Conservation (phyloP, 2,113 vertebrate species). For the Chaenocephalus aceratus region DNA sequence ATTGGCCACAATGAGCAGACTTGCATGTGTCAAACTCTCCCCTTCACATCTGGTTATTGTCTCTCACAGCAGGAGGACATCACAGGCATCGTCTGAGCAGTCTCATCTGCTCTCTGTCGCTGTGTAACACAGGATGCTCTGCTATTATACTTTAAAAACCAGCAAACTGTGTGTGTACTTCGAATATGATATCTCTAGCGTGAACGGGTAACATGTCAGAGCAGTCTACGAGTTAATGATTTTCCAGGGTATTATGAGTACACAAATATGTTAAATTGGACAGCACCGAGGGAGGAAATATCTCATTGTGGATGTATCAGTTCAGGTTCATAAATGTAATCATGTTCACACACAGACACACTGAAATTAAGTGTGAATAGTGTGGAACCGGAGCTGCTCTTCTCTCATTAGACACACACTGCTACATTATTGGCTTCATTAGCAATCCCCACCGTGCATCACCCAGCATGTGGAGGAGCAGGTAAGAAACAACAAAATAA, state of each 20-base stretch:
- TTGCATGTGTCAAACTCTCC: constrained; percentile 69
- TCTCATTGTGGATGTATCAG: constrained; percentile 3
- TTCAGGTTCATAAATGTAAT: constrained; percentile 29
- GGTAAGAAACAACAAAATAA: constrained; percentile 38
- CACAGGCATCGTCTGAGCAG: constrained; percentile 43
- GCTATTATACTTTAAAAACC: constrained; percentile 13
- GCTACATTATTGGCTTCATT: constrained; percentile 75
- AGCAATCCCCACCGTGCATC: constrained; percentile 66
- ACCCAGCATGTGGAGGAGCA: constrained; percentile 56
- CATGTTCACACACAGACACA: constrained; percentile 28
- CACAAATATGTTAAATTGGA: not conserved
- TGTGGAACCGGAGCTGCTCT: constrained; percentile 54
- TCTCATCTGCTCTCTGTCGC: constrained; percentile 52
- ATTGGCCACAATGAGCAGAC: constrained; percentile 75
- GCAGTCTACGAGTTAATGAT: constrained; percentile 11
- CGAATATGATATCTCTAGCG: not conserved
- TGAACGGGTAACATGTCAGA: not conserved
- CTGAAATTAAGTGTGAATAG: constrained; percentile 41
- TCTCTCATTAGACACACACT: constrained; percentile 71
- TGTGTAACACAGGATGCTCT: constrained; percentile 19
- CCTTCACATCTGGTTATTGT: constrained; percentile 75
- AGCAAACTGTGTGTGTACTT: constrained; percentile 11
- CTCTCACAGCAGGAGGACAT: constrained; percentile 72
- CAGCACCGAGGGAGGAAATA: not conserved
- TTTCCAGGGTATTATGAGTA: constrained; percentile 22